A percentile compares a stretch with the other conserved stretches of the same genome.
phyloP scores from a whole-genome alignment of 2,888 invertebrate genomes.

The Cephus pulcher region DNA sequence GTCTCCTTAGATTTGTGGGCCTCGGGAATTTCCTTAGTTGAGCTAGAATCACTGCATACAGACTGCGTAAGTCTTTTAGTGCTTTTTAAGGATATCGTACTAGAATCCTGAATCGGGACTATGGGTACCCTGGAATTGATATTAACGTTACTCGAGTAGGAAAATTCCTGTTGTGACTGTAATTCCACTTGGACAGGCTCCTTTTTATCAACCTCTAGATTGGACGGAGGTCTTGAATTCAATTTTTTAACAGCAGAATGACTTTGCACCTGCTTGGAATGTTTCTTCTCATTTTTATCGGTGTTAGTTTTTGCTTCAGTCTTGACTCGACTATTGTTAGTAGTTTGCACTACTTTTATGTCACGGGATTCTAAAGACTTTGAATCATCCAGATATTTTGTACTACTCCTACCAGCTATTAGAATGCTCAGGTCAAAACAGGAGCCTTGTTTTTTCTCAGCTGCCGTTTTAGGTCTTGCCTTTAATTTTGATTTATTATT shows the following conservation, averaged over 20 bases:
- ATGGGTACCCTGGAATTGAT: background rate
- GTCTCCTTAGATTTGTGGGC: background rate
- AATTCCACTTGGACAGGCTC: background rate
- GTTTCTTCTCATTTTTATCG: slow-evolving; percentile 20
- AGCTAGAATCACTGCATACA: background rate
- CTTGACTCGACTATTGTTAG: slow-evolving; percentile 10
- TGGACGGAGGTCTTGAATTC: background rate
- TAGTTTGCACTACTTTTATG: slow-evolving; percentile 7
- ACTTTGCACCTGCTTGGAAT: slow-evolving; percentile 25
- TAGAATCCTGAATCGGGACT: background rate
- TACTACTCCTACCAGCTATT: slow-evolving; percentile 1
- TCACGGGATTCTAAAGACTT: slow-evolving; percentile 19
- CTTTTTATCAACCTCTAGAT: background rate
- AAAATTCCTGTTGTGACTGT: background rate
- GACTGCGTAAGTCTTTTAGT: background rate
- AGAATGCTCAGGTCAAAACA: slow-evolving; percentile 33
- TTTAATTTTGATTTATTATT: slow-evolving; percentile 21
- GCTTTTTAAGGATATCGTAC: background rate
- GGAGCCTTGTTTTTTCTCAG: slow-evolving; percentile 51
- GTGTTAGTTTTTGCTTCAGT: slow-evolving; percentile 15
- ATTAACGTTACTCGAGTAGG: background rate
- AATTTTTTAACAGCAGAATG: slow-evolving; percentile 1
- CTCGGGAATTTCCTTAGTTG: background rate
- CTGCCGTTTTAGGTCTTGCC: slow-evolving; percentile 46
- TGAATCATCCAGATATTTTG: slow-evolving; percentile 6